These are phyloP conservation scores for Drosophila ohnishii DNA, from an alignment of 1,140 invertebrate genomes.

Conservation along the genomic window DNA sequence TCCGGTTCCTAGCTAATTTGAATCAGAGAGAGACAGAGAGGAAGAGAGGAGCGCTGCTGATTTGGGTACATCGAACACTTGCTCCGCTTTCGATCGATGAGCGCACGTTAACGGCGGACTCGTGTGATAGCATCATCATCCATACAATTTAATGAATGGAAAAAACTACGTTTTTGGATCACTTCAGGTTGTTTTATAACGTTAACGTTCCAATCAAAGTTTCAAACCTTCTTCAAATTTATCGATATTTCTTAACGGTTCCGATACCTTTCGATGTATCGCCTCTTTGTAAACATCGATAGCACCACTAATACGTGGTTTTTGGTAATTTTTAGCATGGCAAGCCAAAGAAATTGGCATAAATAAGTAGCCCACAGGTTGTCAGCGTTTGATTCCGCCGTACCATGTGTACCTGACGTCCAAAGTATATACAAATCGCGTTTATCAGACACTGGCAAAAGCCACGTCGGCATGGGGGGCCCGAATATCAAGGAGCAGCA, in stretches of 20 bases:
- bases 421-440: not conserved
- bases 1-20: not conserved
- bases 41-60: not conserved
- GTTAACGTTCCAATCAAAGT: no score
- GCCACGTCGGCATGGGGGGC: slow-evolving; percentile 9
- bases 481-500: not conserved
- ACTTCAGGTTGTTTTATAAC: no score
- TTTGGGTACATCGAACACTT: slow-evolving; percentile 1
- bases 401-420: slow-evolving; percentile 8
- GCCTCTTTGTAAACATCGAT: not conserved
- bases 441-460: not conserved
- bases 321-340: not conserved
- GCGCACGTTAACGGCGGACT: not conserved
- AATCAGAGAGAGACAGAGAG: not conserved
- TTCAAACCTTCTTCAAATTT: no score
- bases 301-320: slow-evolving; percentile 9
- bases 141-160: no score
- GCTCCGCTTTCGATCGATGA: slow-evolving; percentile 1
- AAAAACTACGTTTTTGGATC: no score
- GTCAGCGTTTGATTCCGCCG: not conserved
- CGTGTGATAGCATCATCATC: not conserved
- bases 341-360: no score
- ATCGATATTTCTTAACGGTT: not conserved
- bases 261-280: not conserved
- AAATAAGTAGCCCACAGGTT: not conserved